phyloP scores from a whole-genome alignment of 2,888 invertebrate species.

The Euphydryas editha region DNA sequence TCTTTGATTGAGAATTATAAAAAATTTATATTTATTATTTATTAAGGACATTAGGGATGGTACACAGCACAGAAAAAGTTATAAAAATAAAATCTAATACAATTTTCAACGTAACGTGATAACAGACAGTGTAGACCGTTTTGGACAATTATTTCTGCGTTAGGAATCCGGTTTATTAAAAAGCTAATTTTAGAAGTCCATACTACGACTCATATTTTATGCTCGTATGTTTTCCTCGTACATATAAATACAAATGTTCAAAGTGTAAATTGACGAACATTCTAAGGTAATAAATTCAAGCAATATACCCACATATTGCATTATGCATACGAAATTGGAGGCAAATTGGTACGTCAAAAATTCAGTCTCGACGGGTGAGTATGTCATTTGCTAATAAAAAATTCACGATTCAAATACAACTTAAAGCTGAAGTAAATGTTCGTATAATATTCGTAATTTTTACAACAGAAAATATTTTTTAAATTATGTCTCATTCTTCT shows the following conservation, averaged over 20 bases:
- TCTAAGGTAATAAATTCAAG: conserved; percentile 16
- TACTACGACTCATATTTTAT: too few species aligned
- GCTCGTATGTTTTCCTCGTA: background rate
- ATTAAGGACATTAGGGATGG: too few species aligned
- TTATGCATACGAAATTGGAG: conserved; percentile 26
- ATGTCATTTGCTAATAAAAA: background rate
- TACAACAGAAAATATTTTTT: background rate
- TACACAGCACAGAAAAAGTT: too few species aligned
- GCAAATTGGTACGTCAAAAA: conserved; percentile 26
- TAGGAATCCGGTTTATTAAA: too few species aligned
- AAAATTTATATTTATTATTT: too few species aligned
- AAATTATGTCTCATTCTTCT: background rate
- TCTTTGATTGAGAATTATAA: too few species aligned
- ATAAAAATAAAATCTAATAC: too few species aligned
- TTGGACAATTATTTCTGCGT: too few species aligned
- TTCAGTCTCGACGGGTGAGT: conserved; percentile 13
- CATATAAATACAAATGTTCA: conserved; percentile 9
- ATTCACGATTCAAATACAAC: background rate
- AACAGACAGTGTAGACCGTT: too few species aligned
- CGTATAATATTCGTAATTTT: background rate
- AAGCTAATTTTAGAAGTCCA: too few species aligned
- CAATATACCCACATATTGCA: conserved; percentile 28
- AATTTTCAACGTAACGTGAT: too few species aligned
- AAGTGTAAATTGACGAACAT: conserved; percentile 16
- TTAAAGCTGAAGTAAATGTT: too few species aligned